These are phyloP conservation scores for Lophochroa leadbeateri DNA, from an alignment of 2,113 vertebrate species.

Conservation along the genomic window DNA sequence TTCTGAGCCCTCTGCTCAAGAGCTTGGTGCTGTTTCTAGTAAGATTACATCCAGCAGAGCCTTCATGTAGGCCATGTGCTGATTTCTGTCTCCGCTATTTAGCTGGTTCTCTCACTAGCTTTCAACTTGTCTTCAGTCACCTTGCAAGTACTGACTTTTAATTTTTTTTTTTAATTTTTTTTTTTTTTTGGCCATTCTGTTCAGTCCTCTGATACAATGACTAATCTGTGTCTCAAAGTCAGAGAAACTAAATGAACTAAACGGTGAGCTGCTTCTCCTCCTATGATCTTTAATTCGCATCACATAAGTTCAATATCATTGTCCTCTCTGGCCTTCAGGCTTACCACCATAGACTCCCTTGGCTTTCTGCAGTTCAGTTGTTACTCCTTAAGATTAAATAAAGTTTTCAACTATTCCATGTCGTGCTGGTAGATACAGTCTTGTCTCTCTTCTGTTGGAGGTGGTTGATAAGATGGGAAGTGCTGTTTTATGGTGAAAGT, in stretches of 20 bases:
- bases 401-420: neutral
- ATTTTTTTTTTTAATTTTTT: too few species aligned
- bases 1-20: neutral
- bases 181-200: neutral
- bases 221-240: neutral
- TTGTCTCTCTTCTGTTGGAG: neutral
- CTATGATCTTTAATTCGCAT: neutral
- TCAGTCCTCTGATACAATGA: neutral
- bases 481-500: neutral
- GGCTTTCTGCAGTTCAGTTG: neutral
- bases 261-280: neutral
- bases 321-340: neutral
- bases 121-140: neutral
- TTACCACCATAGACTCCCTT: neutral
- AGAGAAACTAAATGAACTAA: neutral
- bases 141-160: neutral
- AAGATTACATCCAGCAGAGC: neutral
- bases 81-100: neutral
- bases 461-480: neutral
- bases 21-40: neutral
- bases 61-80: neutral
- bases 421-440: neutral
- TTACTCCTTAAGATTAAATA: neutral
- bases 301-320: neutral
- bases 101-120: neutral